A percentile compares a stretch with the other conserved stretches of the same genome.
Conservation (phyloP, 2,888 invertebrate genomes). For the Acleris cristana region DNA sequence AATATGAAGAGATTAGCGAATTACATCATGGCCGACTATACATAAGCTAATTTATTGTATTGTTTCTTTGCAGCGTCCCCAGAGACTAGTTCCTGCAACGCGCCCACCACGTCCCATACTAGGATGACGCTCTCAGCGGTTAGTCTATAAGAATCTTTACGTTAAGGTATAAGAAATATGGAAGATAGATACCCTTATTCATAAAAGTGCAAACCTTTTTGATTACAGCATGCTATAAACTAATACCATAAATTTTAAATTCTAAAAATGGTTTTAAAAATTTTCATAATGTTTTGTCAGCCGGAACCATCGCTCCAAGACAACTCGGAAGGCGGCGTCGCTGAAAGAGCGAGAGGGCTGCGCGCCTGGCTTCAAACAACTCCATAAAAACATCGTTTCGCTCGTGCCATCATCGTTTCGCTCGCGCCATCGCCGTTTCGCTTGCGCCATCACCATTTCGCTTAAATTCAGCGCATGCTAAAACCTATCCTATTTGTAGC, state of each 20-base stretch:
- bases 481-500: neutral
- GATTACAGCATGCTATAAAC: too few relatives aligned
- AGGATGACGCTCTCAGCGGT: slow-evolving; percentile 74
- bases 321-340: slow-evolving; percentile 65
- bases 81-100: slow-evolving; percentile 76
- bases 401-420: neutral
- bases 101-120: slow-evolving; percentile 69
- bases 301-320: slow-evolving; percentile 69
- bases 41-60: neutral
- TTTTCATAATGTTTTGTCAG: slow-evolving; percentile 47
- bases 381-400: slow-evolving; percentile 51
- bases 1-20: too few relatives aligned
- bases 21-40: too few relatives aligned
- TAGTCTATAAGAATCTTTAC: slow-evolving; percentile 48
- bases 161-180: neutral
- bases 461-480: neutral
- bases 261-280: neutral
- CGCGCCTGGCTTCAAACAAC: slow-evolving; percentile 78
- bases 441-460: neutral
- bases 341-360: slow-evolving; percentile 69
- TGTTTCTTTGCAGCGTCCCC: slow-evolving; percentile 61
- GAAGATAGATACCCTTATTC: too few relatives aligned
- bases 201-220: too few relatives aligned
- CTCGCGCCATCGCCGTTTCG: neutral
- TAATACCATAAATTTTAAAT: neutral